Evolutionary conservation across 2,113 vertebrate genomes (phyloP), one percentile per base, ranked within the genome.

Genomic region (Chelonoidis abingdonii): DNA sequence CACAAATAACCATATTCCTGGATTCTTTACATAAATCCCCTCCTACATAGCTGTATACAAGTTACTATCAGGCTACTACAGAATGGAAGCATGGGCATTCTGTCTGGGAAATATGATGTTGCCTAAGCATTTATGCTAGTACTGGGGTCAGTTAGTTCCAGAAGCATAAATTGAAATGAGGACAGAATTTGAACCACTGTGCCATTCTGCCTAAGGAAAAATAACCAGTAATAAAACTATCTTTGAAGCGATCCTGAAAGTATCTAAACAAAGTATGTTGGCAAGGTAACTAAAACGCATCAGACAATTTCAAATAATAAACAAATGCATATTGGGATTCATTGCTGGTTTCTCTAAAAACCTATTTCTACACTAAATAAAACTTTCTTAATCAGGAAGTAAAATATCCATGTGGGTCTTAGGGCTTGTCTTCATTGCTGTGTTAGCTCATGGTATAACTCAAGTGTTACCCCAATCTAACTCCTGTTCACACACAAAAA

Each of bases 151-250:
- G 65, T 84, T 88, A 84, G 62, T 91, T 82, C 57, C 76, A 93
- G 83, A 92, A 91, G 78, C 83, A 78, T 14, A 17, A 22, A 56
- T 95, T 97, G 95, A 95, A 93, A 90, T 89, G n/a, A 92, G 94
- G 89, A 96, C 88, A 72, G 31, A 38, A 72, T 72, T 72, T 72
- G 65, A 72, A 72, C 65, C n/a, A 53, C 80, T 91, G 25, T 47
- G 94, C 91, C 89, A 82, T 21, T 35, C 89, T 87, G 92, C 94
- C 95, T 83, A 44, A 84, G 53, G 72, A 93, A 88, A 94, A 92
- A 59, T 83, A 84, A 44, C 57, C 65, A 41, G 35, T 31, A 93
- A 59, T 95, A 94, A 95, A 62, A 95, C 95, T 84, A 52, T 75
- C 17, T 75, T 75, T 75, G 38, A 78, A 78, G 25, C 6, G 12